Conservation (phyloP, 2,888 invertebrate species). For the Charanyca ferruginea region DNA sequence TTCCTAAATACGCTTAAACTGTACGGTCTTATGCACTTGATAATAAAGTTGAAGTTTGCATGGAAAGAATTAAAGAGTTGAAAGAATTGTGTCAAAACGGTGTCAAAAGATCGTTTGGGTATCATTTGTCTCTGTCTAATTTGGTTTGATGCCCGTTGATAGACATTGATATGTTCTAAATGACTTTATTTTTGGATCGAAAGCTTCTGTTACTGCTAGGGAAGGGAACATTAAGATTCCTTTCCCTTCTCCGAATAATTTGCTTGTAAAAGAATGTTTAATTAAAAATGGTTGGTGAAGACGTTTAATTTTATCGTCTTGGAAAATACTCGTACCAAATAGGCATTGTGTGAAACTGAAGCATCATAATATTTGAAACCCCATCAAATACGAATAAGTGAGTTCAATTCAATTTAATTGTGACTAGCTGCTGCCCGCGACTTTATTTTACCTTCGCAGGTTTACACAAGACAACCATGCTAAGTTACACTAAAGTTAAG, state of each 20-base stretch:
- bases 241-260: slow-evolving; percentile 32
- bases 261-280: slow-evolving; percentile 25
- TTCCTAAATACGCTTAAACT: slow-evolving; percentile 32
- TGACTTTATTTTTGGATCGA: slow-evolving; percentile 69
- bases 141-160: slow-evolving; percentile 76
- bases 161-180: slow-evolving; percentile 71
- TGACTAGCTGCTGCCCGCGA: no score
- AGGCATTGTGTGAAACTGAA: slow-evolving; percentile 3
- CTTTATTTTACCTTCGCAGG: no score
- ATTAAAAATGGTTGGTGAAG: slow-evolving; percentile 17
- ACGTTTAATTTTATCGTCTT: not conserved
- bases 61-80: slow-evolving; percentile 33
- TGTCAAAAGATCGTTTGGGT: slow-evolving; percentile 72
- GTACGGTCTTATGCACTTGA: not conserved
- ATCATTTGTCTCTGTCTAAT: slow-evolving; percentile 73
- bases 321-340: not conserved
- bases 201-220: slow-evolving; percentile 56
- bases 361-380: no score
- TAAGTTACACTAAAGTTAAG: no score
- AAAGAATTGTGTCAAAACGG: slow-evolving; percentile 77
- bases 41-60: slow-evolving; percentile 40
- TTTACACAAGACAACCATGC: no score
- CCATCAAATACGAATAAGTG: no score
- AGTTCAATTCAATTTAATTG: no score
- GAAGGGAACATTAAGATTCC: slow-evolving; percentile 65